phyloP scores from a whole-genome alignment of 92 coral and sea anemone species.

The Palythoa caribaeorum region DNA sequence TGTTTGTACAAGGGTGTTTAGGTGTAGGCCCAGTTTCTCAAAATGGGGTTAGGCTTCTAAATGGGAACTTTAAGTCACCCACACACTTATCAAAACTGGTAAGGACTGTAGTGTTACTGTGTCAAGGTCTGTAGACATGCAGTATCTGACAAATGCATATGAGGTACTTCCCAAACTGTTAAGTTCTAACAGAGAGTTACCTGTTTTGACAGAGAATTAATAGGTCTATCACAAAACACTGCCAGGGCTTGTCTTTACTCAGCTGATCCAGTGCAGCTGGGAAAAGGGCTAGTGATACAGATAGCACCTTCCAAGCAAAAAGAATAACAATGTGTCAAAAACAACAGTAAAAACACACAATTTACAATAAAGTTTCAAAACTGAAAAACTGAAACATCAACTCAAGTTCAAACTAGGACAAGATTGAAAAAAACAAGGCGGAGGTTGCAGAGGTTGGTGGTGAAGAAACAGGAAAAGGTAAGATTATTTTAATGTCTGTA shows the following conservation, averaged over 20 bases:
- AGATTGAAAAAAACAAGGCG: neutral
- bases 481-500: no score
- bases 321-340: neutral
- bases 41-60: no score
- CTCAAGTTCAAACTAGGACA: neutral
- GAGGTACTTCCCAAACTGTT: neutral
- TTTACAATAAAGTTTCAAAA: neutral
- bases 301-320: conserved; percentile 72
- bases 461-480: no score
- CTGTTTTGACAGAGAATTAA: conserved; percentile 94
- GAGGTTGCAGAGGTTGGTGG: no score
- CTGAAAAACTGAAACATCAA: no score
- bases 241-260: conserved; percentile 99
- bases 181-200: conserved; percentile 47
- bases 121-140: no score
- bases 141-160: neutral
- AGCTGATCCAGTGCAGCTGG: conserved; percentile 91
- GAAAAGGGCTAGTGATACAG: conserved; percentile 87
- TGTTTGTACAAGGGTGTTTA: no score
- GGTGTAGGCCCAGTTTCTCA: no score
- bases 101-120: no score
- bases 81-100: no score
- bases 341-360: neutral
- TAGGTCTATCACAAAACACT: conserved; percentile 93
- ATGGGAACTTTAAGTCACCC: no score